Conservation (phyloP, 2,888 invertebrate genomes). For the Lissonota sp. region DNA sequence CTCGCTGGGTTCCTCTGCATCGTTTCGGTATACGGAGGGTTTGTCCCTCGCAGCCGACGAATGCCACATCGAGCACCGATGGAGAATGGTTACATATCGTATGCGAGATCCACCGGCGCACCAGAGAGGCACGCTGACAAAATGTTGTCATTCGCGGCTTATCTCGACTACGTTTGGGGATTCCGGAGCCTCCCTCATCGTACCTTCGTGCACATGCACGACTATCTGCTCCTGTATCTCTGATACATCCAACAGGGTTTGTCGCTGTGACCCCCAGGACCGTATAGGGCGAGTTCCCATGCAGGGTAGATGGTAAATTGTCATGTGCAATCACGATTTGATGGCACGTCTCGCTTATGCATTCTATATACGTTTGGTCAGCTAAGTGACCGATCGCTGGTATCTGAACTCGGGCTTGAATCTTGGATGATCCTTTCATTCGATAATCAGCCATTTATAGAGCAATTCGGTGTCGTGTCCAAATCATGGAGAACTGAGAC, state of each 20-base stretch:
- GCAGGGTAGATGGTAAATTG: conserved; percentile 30
- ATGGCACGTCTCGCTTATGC: conserved; percentile 44
- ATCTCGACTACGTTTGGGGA: conserved; percentile 69
- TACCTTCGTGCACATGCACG: conserved; percentile 7
- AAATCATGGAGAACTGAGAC: too few relatives aligned
- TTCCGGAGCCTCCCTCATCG: conserved; percentile 55
- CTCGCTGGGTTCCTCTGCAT: background rate
- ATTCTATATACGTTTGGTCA: conserved; percentile 28
- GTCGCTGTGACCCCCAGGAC: too few relatives aligned
- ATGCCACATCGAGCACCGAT: conserved; percentile 61
- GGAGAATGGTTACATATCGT: conserved; percentile 12
- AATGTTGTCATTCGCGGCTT: conserved; percentile 75
- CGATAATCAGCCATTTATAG: background rate
- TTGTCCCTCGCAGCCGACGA: conserved; percentile 53
- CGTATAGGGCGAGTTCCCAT: background rate
- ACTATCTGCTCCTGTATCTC: background rate
- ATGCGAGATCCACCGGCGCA: conserved; percentile 36
- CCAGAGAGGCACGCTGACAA: conserved; percentile 68
- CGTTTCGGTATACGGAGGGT: background rate
- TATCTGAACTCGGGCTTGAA: conserved; percentile 2
- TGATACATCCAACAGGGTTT: background rate
- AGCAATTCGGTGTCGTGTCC: background rate
- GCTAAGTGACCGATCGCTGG: conserved; percentile 51
- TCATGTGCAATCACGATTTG: conserved; percentile 52
- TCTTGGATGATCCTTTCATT: background rate